Percentiles rank a stretch among this genome's conserved stretches.
Conservation (phyloP, 2,888 invertebrate species). For the Andrena fulva region DNA sequence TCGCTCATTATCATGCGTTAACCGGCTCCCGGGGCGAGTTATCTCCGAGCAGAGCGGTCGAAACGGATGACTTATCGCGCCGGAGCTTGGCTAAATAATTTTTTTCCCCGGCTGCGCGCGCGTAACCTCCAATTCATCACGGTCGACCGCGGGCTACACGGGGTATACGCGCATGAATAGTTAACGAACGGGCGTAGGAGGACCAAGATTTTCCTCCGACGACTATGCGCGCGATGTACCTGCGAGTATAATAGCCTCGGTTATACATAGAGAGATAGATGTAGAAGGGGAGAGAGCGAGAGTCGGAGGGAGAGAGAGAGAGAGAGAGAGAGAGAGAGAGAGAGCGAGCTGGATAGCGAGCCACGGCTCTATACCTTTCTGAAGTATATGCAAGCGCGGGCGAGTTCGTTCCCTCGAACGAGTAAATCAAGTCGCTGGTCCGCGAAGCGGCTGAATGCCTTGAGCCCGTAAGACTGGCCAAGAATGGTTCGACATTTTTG, state of each 20-base stretch:
- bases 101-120: constrained; percentile 29
- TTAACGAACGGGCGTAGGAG: constrained; percentile 74
- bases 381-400: constrained; percentile 60
- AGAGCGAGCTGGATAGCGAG: background rate
- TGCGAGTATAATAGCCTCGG: constrained; percentile 71
- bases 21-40: constrained; percentile 13
- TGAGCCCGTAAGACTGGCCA: constrained; percentile 62
- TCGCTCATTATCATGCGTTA: constrained; percentile 40
- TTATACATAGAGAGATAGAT: constrained; percentile 67
- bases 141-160: constrained; percentile 72
- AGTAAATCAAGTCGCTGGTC: constrained; percentile 74
- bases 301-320: background rate
- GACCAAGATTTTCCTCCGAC: constrained; percentile 70
- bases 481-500: constrained; percentile 70
- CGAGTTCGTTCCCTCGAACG: constrained; percentile 75
- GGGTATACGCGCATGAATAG: constrained; percentile 68
- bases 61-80: constrained; percentile 62
- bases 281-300: background rate
- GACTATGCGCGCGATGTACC: constrained; percentile 62
- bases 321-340: background rate
- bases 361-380: constrained; percentile 48
- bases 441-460: constrained; percentile 71
- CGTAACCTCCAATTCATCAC: constrained; percentile 70
- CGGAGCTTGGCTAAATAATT: constrained; percentile 52
- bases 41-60: constrained; percentile 40